A percentile compares a stretch with the other conserved stretches of the same genome.
Conservation (phyloP, 2,113 vertebrate species). For the Ursus arctos region DNA sequence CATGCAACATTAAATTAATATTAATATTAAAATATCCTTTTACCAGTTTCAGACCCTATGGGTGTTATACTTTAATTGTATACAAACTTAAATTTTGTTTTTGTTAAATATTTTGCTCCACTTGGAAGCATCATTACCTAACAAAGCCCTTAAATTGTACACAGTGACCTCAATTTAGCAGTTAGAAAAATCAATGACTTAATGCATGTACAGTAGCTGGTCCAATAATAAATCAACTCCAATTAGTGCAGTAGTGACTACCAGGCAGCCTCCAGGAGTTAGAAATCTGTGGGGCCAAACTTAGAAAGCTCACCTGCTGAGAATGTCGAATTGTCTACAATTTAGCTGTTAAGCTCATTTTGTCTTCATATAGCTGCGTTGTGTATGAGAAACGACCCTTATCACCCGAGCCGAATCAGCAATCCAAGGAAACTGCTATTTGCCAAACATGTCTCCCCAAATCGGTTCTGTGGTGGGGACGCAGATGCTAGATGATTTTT, state of each 20-base stretch:
- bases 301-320: slow-evolving; percentile 55
- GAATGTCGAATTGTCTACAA: not conserved
- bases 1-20: not conserved
- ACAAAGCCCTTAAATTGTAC: not conserved
- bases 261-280: not conserved
- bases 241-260: slow-evolving; percentile 47
- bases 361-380: not conserved
- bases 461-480: not conserved
- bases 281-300: not conserved
- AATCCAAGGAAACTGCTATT: not conserved
- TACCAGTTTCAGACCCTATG: not conserved
- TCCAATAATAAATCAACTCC: slow-evolving; percentile 47
- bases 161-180: not conserved
- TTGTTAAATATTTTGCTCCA: slow-evolving; percentile 26
- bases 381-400: not conserved
- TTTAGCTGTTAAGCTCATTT: slow-evolving; percentile 50
- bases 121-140: not conserved
- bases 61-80: not conserved
- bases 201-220: not conserved
- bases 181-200: not conserved
- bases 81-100: not conserved
- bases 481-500: not conserved
- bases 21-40: not conserved
- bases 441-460: not conserved
- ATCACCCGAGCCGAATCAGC: not conserved